A percentile compares a stretch with the other conserved stretches of the same genome.
Conservation (phyloP, 2,888 invertebrate species). For the Yponomeuta sedellus region DNA sequence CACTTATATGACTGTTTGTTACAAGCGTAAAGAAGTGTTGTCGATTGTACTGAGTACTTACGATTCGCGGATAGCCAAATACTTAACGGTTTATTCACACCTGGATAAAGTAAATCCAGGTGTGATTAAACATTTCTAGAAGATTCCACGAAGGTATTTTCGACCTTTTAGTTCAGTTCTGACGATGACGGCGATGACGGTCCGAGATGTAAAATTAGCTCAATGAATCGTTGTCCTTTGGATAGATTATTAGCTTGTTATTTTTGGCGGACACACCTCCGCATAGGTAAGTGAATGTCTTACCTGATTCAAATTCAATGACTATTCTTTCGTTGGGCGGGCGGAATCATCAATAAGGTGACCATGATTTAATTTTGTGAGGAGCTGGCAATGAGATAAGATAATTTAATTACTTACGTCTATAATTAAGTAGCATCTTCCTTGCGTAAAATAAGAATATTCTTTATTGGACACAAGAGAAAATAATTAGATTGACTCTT, state of each 20-base stretch:
- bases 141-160: neutral
- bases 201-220: neutral
- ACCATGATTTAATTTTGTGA: neutral
- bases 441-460: no score
- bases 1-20: no score
- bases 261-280: conserved; percentile 6
- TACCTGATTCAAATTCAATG: neutral
- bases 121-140: no score
- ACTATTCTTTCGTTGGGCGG: neutral
- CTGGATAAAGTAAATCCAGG: no score
- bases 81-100: no score
- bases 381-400: neutral
- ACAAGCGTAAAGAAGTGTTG: no score
- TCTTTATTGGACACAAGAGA: no score
- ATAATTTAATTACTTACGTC: no score
- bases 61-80: no score
- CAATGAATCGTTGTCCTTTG: neutral
- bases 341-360: neutral
- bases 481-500: no score
- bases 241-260: neutral
- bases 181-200: neutral
- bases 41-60: no score
- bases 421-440: no score
- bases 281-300: neutral
- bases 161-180: neutral